Evolutionary conservation across 1,140 invertebrate genomes (phyloP).

Genomic region (Leguminivora glycinivorella): DNA sequence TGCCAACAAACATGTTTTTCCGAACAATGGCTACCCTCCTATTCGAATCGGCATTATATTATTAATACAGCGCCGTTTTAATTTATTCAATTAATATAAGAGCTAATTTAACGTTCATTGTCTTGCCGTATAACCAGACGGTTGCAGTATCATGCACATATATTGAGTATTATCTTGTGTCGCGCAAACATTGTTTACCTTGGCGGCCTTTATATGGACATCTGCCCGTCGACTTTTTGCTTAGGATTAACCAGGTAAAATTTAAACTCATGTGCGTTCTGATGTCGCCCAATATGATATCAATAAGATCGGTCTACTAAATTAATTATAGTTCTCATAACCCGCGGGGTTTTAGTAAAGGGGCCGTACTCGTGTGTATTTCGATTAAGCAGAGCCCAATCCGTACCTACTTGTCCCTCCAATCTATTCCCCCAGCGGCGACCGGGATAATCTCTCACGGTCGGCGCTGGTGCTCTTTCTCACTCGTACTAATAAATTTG

Average conservation of each 20-base stretch:
- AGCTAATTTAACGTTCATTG: neutral
- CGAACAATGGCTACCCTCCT: conserved; percentile 27
- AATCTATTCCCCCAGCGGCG: conserved; percentile 26
- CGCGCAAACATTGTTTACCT: conserved; percentile 12
- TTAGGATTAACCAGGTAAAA: conserved; percentile 11
- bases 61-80: conserved; percentile 5
- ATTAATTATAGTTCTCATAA: conserved; percentile 7
- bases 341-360: conserved; percentile 5
- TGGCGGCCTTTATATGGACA: conserved; percentile 8
- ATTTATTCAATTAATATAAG: conserved; percentile 15
- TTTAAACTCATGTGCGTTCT: neutral
- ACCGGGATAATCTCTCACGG: conserved; percentile 26
- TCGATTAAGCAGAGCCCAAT: conserved; percentile 1
- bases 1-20: conserved; percentile 25
- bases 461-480: conserved; percentile 7
- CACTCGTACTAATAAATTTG: conserved; percentile 21
- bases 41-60: conserved; percentile 1
- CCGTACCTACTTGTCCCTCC: conserved; percentile 16
- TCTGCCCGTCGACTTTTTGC: neutral
- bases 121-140: neutral
- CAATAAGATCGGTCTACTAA: neutral
- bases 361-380: conserved; percentile 21
- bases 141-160: conserved; percentile 14
- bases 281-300: neutral
- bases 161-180: conserved; percentile 10